Evolutionary conservation across 2,888 invertebrate genomes (phyloP), one percentile per base, ranked within the genome.

Genomic region (Hirtodrosophila trivittata): DNA sequence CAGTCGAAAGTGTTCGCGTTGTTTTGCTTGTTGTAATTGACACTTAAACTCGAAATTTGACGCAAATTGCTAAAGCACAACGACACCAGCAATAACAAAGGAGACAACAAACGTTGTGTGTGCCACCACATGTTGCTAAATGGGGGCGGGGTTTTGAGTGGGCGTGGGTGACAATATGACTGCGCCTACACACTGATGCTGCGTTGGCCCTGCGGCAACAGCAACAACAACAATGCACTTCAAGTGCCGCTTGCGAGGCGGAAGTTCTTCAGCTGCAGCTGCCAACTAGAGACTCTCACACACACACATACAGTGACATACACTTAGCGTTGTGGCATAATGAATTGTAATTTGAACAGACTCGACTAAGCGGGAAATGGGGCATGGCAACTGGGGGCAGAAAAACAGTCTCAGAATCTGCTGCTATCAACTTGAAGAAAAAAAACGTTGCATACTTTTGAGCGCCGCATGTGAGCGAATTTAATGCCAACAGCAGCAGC

Each of bases 31-130:
- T 73, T 84, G 86, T 81, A 82, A 82, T 86, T 82, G 82, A 82
- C 84, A 82, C 82, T 86, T 82, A 70, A 82, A 84, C 86, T 82
- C 84, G 66, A 84, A 86, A 86, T 82, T 86, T 81, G 77, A 86
- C 77, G 82, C 66, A 84, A 84, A 86, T 77, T 83, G 80, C 83
- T 77, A 60, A 65, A 67, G 64, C 47, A 71, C 56, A 60, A 51
- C 41, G 35, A 35, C 47, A 33, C 32, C 41, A 45, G 51, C 67
- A 62, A 41, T 25, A 52, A 39, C 57, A 58, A 51, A 32, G 37
- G 16, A 49, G 13, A 62, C 45, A 67, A 62, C 67, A 67, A 46
- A 12, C 42, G 7, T 28, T 16, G 14, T 26, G 7, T 5, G 1
- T 16, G n/a, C n/a, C 13, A 33, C 25, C 47, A 49, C 47, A 49